A percentile compares a stretch with the other conserved stretches of the same genome.
Evolutionary conservation across 2,888 invertebrate species (phyloP).

Genomic region (Brachyptera putata): DNA sequence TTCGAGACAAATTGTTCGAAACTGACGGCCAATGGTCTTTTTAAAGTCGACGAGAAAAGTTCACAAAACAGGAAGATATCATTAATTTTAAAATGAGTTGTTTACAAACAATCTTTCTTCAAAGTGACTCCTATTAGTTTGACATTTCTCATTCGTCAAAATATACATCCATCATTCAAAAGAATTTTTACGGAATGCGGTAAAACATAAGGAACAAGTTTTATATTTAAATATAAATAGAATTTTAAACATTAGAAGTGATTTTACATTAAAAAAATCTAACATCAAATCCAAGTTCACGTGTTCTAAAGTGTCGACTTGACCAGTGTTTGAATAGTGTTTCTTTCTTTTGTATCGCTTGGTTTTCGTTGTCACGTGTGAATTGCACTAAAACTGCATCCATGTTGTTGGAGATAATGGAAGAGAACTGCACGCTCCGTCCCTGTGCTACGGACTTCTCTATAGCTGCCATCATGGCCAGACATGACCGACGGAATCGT

Average conservation of each 20-base stretch:
- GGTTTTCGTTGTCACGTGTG: background rate
- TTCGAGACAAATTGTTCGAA: constrained; percentile 5
- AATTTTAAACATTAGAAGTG: no score
- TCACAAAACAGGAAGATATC: background rate
- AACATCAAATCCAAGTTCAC: no score
- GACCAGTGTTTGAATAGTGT: no score
- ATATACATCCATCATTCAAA: no score
- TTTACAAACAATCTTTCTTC: constrained; percentile 12
- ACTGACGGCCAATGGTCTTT: background rate
- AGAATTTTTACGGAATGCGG: no score
- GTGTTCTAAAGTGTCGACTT: no score
- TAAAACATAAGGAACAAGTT: no score
- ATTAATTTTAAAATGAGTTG: constrained; percentile 10
- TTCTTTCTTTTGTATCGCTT: background rate
- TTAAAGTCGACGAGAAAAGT: background rate
- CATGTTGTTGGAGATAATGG: constrained; percentile 29
- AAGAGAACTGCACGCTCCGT: constrained; percentile 42
- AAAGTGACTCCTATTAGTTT: background rate
- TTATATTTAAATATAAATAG: no score
- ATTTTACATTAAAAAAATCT: no score
- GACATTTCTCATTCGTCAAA: constrained; percentile 3
- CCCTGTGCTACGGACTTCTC: constrained; percentile 93
- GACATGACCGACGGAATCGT: constrained; percentile 47
- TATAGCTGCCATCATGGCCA: constrained; percentile 92
- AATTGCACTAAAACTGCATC: no score